Percentiles rank a stretch among this genome's conserved stretches.
Evolutionary conservation across 1,140 invertebrate genomes (phyloP).

Genomic region (Ectropis grisescens): DNA sequence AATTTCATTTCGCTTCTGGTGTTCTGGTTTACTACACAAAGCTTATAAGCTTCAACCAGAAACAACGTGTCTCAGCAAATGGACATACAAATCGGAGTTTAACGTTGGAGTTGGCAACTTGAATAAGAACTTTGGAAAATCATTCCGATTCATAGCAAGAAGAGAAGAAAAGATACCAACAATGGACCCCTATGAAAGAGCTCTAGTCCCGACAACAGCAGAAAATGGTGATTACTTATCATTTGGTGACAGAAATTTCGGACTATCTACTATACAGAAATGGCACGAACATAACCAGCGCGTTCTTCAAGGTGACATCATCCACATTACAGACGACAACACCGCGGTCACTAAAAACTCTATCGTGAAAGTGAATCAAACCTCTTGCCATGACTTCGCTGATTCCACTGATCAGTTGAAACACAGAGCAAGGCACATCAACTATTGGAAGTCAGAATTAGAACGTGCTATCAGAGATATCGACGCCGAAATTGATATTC

Average conservation of each 20-base stretch:
- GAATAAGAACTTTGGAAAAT: too few relatives aligned
- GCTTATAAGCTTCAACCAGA: too few relatives aligned
- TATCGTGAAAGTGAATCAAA: slow-evolving; percentile 56
- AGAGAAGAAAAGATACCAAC: too few relatives aligned
- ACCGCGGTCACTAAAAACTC: slow-evolving; percentile 55
- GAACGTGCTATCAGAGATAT: slow-evolving; percentile 75
- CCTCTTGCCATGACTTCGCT: slow-evolving; percentile 39
- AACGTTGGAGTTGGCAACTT: too few relatives aligned
- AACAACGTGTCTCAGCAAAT: too few relatives aligned
- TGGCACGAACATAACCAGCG: slow-evolving; percentile 48
- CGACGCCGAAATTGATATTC: slow-evolving; percentile 73
- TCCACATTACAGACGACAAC: slow-evolving; percentile 38
- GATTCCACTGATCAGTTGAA: slow-evolving; percentile 74
- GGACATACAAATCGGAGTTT: too few relatives aligned
- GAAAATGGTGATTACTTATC: slow-evolving; percentile 40
- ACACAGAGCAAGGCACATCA: slow-evolving; percentile 72
- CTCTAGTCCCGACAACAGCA: slow-evolving; percentile 19
- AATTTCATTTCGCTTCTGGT: too few relatives aligned
- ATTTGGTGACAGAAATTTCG: slow-evolving; percentile 39
- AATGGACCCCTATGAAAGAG: too few relatives aligned
- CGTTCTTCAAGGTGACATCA: slow-evolving; percentile 55
- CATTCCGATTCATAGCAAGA: too few relatives aligned
- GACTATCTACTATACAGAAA: slow-evolving; percentile 33
- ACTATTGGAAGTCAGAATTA: slow-evolving; percentile 77
- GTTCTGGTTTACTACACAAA: too few relatives aligned